phyloP scores from a whole-genome alignment of 2,113 vertebrate species.

The Tragelaphus strepsiceros region DNA sequence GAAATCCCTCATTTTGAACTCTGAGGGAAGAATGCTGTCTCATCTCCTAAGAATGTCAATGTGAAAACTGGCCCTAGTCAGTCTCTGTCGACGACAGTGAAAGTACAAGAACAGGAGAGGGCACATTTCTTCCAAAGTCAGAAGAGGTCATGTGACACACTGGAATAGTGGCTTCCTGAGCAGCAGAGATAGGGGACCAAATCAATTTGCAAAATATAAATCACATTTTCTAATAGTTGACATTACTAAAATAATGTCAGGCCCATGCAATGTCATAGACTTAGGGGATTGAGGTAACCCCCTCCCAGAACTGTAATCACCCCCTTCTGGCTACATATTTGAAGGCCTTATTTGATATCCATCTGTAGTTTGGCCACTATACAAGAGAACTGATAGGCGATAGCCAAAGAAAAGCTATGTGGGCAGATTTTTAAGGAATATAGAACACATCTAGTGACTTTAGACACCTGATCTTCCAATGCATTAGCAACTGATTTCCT shows the following conservation, averaged over 20 bases:
- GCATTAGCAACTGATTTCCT: not conserved
- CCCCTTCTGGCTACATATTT: not conserved
- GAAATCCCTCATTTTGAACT: not conserved
- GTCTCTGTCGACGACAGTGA: not conserved
- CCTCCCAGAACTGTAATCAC: conserved; percentile 35
- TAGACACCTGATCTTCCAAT: not conserved
- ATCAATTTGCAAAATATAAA: conserved; percentile 50
- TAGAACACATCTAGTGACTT: not conserved
- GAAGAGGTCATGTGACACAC: rapidly evolving
- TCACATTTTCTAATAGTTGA: conserved; percentile 9
- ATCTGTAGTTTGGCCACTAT: not conserved
- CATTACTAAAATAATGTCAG: conserved; percentile 32
- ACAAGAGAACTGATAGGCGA: not conserved
- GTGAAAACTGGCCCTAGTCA: not conserved
- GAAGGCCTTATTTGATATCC: not conserved
- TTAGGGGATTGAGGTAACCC: not conserved
- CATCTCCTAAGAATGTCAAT: not conserved
- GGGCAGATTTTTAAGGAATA: not conserved
- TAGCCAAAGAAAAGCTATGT: not conserved
- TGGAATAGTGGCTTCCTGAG: not conserved
- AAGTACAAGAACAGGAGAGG: not conserved
- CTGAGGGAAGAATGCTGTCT: not conserved
- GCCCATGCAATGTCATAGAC: conserved; percentile 29
- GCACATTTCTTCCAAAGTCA: not conserved
- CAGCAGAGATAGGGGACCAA: not conserved